A percentile compares a stretch with the other conserved stretches of the same genome.
phyloP scores from a whole-genome alignment of 2,113 vertebrate species.

The Nettapus auritus region DNA sequence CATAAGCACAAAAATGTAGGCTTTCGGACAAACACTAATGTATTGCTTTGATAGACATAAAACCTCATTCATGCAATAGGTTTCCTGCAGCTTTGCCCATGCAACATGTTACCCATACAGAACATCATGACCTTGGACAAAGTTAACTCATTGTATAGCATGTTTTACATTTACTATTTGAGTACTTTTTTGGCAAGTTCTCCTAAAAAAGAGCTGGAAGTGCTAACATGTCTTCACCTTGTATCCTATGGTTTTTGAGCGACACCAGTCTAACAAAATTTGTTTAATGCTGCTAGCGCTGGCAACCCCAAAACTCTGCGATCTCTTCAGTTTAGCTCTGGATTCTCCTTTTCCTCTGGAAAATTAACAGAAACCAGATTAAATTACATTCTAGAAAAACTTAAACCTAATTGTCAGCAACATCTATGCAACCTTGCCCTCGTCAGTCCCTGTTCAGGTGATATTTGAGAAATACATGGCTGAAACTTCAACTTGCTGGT shows the following conservation, averaged over 20 bases:
- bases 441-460: not conserved
- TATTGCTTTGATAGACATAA: not conserved
- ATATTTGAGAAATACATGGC: not conserved
- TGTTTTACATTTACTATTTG: not conserved
- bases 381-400: slow-evolving; percentile 6
- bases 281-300: slow-evolving; percentile 95
- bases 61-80: not conserved
- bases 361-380: slow-evolving; percentile 38
- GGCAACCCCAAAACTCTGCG: slow-evolving; percentile 90
- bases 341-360: slow-evolving; percentile 83
- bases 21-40: not conserved
- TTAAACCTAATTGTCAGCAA: not conserved
- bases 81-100: not conserved
- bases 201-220: not conserved
- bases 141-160: not conserved
- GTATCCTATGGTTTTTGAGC: slow-evolving; percentile 94
- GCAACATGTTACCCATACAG: not conserved
- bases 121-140: not conserved
- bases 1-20: not conserved
- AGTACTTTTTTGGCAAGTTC: not conserved
- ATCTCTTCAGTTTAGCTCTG: slow-evolving; percentile 90
- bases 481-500: not conserved
- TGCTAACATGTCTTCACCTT: slow-evolving; percentile 76
- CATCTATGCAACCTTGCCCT: not conserved
- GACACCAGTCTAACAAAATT: slow-evolving; percentile 95